phyloP scores from a whole-genome alignment of 2,113 vertebrate genomes.

The Pedetes capensis region DNA sequence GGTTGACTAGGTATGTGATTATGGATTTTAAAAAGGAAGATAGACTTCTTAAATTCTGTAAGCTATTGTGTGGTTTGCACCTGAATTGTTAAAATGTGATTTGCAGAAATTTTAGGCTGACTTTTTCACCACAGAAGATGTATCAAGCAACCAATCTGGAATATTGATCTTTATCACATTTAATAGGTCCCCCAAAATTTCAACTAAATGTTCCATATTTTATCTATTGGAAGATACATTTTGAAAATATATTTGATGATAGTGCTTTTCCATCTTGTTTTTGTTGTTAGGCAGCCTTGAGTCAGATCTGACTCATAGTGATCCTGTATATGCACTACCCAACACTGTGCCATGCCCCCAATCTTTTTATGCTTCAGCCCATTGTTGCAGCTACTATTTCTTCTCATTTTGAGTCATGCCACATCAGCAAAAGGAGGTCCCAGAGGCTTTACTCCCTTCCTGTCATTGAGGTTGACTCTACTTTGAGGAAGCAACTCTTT shows the following conservation, averaged over 20 bases:
- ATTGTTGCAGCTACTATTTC: too few relatives aligned
- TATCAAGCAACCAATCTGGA: slow-evolving; percentile 53
- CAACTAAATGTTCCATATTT: background rate
- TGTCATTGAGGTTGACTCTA: too few relatives aligned
- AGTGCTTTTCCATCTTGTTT: slow-evolving; percentile 1
- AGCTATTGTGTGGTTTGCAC: slow-evolving; percentile 52
- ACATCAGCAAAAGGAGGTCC: too few relatives aligned
- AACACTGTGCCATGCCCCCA: too few relatives aligned
- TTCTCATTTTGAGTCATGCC: too few relatives aligned
- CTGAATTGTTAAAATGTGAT: slow-evolving; percentile 56
- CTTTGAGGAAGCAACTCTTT: too few relatives aligned
- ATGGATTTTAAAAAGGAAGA: slow-evolving; percentile 71
- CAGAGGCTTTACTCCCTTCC: too few relatives aligned
- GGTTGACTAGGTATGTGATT: slow-evolving; percentile 71
- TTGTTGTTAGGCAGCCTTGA: too few relatives aligned
- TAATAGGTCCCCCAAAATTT: slow-evolving; percentile 26
- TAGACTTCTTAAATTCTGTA: slow-evolving; percentile 65
- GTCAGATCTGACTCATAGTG: too few relatives aligned
- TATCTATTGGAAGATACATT: background rate
- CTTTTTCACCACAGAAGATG: slow-evolving; percentile 34
- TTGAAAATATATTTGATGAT: slow-evolving; percentile 2
- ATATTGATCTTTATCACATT: slow-evolving; percentile 49
- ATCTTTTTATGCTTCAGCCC: too few relatives aligned
- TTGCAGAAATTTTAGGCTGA: slow-evolving; percentile 61
- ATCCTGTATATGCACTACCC: too few relatives aligned